A percentile compares a stretch with the other conserved stretches of the same genome.
Evolutionary conservation across 2,888 invertebrate species (phyloP).

Genomic region (Dryomyza anilis): DNA sequence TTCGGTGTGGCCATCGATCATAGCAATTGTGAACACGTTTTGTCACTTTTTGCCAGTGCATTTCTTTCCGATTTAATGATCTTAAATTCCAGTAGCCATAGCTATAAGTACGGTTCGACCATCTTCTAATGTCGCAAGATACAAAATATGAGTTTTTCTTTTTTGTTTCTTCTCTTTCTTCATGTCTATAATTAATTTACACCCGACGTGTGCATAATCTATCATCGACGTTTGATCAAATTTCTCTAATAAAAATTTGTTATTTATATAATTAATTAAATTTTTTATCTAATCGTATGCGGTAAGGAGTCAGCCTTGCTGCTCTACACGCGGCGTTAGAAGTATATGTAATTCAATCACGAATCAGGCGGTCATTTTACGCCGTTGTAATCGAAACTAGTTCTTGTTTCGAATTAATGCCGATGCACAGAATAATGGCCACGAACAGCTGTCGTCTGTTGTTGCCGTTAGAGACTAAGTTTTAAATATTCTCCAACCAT

Average conservation of each 20-base stretch:
- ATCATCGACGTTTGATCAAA: slow-evolving; percentile 12
- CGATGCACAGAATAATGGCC: not conserved
- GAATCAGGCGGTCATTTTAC: too few species aligned
- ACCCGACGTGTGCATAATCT: slow-evolving; percentile 1
- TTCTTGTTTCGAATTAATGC: not conserved
- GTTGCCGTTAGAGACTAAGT: not conserved
- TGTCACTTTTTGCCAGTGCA: slow-evolving; percentile 8
- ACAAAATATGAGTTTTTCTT: too few species aligned
- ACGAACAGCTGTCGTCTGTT: not conserved
- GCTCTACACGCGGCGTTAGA: not conserved
- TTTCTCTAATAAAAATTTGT: slow-evolving; percentile 9
- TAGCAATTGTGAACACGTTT: slow-evolving; percentile 14
- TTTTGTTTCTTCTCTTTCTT: slow-evolving; percentile 3
- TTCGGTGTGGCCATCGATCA: slow-evolving; percentile 2
- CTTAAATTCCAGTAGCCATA: not conserved
- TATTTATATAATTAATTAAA: slow-evolving; percentile 14
- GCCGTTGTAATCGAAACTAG: too few species aligned
- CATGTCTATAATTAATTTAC: slow-evolving; percentile 19
- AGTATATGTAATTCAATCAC: too few species aligned
- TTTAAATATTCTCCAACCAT: too few species aligned
- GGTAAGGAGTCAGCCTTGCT: not conserved
- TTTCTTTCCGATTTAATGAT: not conserved
- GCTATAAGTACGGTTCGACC: not conserved
- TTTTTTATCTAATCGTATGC: not conserved
- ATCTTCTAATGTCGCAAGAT: not conserved